A percentile compares a stretch with the other conserved stretches of the same genome.
Evolutionary conservation across 2,113 vertebrate species (phyloP).

Genomic region (Thinocorus orbignyianus): DNA sequence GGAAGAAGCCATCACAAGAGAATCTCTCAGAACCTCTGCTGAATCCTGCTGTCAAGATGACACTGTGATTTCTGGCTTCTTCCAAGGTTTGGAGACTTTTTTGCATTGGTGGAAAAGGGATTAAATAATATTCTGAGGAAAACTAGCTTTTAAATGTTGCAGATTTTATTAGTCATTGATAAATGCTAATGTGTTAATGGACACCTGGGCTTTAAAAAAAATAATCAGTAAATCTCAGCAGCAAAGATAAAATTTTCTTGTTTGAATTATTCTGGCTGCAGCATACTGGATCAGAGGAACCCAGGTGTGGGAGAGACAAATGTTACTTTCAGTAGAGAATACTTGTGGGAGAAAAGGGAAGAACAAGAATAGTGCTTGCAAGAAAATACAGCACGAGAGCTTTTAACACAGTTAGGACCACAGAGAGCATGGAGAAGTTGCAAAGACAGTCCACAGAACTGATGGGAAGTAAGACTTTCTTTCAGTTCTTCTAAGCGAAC

Average conservation of each 20-base stretch:
- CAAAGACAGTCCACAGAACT: not conserved
- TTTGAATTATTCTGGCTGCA: not conserved
- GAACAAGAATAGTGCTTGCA: not conserved
- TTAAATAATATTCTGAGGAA: not conserved
- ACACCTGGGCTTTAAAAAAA: not conserved
- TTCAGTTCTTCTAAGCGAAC: not conserved
- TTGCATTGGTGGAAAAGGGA: not conserved
- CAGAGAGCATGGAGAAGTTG: not conserved
- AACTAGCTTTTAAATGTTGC: not conserved
- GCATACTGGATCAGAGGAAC: not conserved
- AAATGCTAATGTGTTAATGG: not conserved
- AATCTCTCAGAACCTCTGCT: not conserved
- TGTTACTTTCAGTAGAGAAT: not conserved
- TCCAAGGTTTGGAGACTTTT: not conserved
- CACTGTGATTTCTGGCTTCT: not conserved
- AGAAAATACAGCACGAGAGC: not conserved
- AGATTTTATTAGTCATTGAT: not conserved
- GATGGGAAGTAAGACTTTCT: not conserved
- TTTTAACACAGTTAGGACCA: not conserved
- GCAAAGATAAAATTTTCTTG: not conserved
- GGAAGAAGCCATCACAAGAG: not conserved
- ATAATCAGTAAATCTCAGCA: not conserved
- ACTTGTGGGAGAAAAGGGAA: not conserved
- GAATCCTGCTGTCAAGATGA: not conserved
- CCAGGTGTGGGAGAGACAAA: not conserved